Conservation (phyloP, 2,113 vertebrate species). For the Petroica traversi region DNA sequence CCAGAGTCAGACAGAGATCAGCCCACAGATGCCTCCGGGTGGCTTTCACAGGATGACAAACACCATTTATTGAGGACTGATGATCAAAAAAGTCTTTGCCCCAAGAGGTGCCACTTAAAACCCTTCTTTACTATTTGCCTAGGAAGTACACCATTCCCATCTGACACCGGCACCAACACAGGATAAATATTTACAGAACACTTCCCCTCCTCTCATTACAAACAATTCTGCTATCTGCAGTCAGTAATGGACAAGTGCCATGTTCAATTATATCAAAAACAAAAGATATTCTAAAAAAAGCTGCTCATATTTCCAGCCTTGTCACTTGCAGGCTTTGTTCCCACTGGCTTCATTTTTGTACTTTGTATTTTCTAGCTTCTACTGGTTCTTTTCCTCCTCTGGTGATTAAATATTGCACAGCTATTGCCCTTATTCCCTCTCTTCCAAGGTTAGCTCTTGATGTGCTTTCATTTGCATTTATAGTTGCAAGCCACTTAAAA, state of each 20-base stretch:
- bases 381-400: background rate
- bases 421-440: background rate
- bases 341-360: background rate
- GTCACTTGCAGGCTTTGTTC: background rate
- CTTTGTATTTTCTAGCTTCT: constrained; percentile 1
- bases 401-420: background rate
- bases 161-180: constrained; percentile 26
- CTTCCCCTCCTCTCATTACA: constrained; percentile 45
- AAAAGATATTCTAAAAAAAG: constrained; percentile 48
- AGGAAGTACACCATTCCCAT: constrained; percentile 3
- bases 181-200: constrained; percentile 56
- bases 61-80: background rate
- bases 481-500: background rate
- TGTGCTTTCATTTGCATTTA: background rate
- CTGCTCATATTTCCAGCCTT: background rate
- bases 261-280: constrained; percentile 23
- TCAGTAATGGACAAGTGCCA: constrained; percentile 37
- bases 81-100: background rate
- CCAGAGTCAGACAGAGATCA: background rate
- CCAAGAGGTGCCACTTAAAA: background rate
- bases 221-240: constrained; percentile 38
- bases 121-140: background rate
- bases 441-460: background rate
- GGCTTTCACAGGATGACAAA: background rate
- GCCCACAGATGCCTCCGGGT: background rate